Percentiles rank a stretch among this genome's conserved stretches.
Conservation (phyloP, 2,797 vertebrate genomes). For the Astyanax mexicanus region DNA sequence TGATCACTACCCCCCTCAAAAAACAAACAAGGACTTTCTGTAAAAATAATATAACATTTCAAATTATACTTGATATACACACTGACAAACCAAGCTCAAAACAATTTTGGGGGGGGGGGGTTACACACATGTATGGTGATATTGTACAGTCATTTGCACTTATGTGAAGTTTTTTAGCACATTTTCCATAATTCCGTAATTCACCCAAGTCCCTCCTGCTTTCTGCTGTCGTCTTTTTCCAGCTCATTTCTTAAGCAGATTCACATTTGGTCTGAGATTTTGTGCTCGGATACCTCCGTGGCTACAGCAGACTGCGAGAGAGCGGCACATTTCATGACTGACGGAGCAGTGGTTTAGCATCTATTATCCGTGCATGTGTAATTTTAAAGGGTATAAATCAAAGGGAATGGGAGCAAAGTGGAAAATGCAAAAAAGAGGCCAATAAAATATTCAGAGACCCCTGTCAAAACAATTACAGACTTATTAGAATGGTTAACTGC, state of each 20-base stretch:
- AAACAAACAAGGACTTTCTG: no score
- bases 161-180: not conserved
- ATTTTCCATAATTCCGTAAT: conserved; percentile 3
- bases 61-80: not conserved
- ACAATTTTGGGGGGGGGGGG: not conserved
- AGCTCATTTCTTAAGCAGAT: conserved; percentile 10
- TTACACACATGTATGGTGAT: not conserved
- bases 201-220: not conserved
- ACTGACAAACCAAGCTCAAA: not conserved
- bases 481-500: conserved; percentile 13
- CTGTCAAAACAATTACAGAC: conserved; percentile 26
- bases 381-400: conserved; percentile 30
- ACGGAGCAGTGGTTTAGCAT: conserved; percentile 23
- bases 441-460: conserved; percentile 13
- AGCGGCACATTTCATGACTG: conserved; percentile 27
- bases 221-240: not conserved
- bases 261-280: conserved; percentile 19
- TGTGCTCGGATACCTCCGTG: conserved; percentile 10
- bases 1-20: not conserved
- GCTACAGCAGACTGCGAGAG: conserved; percentile 2
- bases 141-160: not conserved
- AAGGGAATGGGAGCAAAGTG: conserved; percentile 20
- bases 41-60: not conserved
- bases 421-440: conserved; percentile 4
- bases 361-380: conserved; percentile 23